Percentiles rank a stretch among this genome's conserved stretches.
phyloP scores from a whole-genome alignment of 2,113 vertebrate species.

The Halichoerus grypus region DNA sequence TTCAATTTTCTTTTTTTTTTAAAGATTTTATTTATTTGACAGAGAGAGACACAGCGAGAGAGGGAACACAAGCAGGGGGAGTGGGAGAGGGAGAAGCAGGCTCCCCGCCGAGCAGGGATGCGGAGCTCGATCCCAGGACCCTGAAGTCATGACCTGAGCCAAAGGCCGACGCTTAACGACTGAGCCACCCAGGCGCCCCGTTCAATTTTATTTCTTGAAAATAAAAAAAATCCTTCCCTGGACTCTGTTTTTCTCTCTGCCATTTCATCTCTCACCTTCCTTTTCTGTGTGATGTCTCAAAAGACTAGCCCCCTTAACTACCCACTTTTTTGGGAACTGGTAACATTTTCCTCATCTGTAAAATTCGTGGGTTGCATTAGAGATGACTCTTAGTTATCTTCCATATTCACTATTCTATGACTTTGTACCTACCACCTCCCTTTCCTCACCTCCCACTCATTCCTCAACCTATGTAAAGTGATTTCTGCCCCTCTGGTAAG shows the following conservation, averaged over 20 bases:
- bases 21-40: no score
- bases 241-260: neutral
- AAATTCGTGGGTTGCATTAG: conserved; percentile 48
- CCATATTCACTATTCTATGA: neutral
- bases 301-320: neutral
- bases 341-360: conserved; percentile 65
- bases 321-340: conserved; percentile 65
- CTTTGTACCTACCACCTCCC: conserved; percentile 5
- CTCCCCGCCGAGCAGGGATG: no score
- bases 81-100: no score
- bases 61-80: no score
- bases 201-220: conserved; percentile 27
- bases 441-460: conserved; percentile 65
- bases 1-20: neutral
- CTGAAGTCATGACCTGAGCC: no score
- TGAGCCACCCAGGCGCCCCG: no score
- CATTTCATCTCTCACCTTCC: neutral
- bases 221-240: neutral
- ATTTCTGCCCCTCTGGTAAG: conserved; percentile 25
- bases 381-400: conserved; percentile 18
- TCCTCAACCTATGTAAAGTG: neutral
- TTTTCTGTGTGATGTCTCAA: conserved; percentile 11
- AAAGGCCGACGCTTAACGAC: no score
- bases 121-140: no score
- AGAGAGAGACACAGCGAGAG: no score